Evolutionary conservation across 2,888 invertebrate genomes (phyloP).

Genomic region (Apamea crenata): DNA sequence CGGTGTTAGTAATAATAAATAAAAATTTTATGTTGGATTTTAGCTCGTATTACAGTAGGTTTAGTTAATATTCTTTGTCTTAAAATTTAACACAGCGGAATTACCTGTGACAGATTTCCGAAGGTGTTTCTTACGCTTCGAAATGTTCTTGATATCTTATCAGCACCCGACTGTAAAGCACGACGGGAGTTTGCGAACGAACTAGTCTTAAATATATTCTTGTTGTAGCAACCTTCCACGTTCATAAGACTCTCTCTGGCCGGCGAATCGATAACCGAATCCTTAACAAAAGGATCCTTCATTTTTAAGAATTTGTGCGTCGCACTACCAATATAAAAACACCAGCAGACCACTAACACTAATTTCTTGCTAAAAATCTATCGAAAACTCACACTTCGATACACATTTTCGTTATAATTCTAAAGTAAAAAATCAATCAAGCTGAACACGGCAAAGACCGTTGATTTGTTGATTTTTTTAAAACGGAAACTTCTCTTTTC

Average conservation of each 20-base stretch:
- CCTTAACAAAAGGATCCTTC: constrained; percentile 87
- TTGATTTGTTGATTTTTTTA: constrained; percentile 74
- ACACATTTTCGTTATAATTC: constrained; percentile 71
- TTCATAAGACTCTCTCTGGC: constrained; percentile 84
- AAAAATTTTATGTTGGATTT: not conserved
- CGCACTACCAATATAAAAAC: constrained; percentile 56
- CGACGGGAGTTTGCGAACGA: constrained; percentile 91
- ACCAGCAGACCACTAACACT: constrained; percentile 49
- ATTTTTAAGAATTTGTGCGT: constrained; percentile 72
- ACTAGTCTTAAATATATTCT: constrained; percentile 84
- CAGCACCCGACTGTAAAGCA: constrained; percentile 92
- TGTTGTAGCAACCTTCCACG: constrained; percentile 86
- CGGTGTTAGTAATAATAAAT: not conserved
- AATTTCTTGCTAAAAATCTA: constrained; percentile 50
- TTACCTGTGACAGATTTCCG: constrained; percentile 92
- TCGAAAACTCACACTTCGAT: constrained; percentile 69
- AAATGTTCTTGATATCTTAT: constrained; percentile 92
- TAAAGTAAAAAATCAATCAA: constrained; percentile 69
- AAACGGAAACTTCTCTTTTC: constrained; percentile 57
- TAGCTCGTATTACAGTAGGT: accelerated
- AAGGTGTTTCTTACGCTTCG: constrained; percentile 92
- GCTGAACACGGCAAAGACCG: constrained; percentile 68
- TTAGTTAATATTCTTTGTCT: not conserved
- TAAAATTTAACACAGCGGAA: constrained; percentile 8
- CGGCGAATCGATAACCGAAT: constrained; percentile 86